Conservation (phyloP, 1,140 invertebrate species). For the Hycleus phaleratus region DNA sequence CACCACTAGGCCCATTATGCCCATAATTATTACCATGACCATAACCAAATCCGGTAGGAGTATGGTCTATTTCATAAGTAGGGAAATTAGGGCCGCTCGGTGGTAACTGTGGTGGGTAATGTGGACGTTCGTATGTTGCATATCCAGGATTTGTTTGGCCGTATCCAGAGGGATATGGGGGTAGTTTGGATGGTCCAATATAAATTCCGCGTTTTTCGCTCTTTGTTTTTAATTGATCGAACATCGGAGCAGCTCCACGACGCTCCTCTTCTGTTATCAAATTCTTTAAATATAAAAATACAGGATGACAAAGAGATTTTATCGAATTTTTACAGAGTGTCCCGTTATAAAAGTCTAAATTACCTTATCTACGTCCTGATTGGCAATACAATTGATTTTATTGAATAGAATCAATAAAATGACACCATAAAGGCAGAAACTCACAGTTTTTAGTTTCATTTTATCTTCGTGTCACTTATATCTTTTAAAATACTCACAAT, state of each 20-base stretch:
- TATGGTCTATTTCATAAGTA: background rate
- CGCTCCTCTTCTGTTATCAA: conserved; percentile 22
- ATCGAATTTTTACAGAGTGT: no score
- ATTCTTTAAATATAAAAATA: conserved; percentile 4
- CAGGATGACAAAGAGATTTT: no score
- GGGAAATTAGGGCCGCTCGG: background rate
- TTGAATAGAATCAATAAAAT: background rate
- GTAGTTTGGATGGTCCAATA: background rate
- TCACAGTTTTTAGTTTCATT: conserved; percentile 8
- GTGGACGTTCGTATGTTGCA: background rate
- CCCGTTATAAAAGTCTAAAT: background rate
- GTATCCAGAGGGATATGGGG: conserved; percentile 4
- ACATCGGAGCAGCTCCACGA: conserved; percentile 4
- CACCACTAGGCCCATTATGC: conserved; percentile 3
- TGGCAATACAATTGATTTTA: background rate
- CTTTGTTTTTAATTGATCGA: background rate
- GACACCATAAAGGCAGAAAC: background rate
- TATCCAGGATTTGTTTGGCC: background rate
- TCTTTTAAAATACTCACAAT: background rate
- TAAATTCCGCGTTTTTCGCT: conserved; percentile 5
- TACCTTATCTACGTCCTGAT: background rate
- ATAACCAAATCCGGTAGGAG: background rate
- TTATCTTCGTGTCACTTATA: background rate
- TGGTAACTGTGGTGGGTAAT: background rate
- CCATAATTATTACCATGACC: conserved; percentile 4